Evolutionary conservation across 2,113 vertebrate species (phyloP).

Genomic region (Ellobius talpinus): DNA sequence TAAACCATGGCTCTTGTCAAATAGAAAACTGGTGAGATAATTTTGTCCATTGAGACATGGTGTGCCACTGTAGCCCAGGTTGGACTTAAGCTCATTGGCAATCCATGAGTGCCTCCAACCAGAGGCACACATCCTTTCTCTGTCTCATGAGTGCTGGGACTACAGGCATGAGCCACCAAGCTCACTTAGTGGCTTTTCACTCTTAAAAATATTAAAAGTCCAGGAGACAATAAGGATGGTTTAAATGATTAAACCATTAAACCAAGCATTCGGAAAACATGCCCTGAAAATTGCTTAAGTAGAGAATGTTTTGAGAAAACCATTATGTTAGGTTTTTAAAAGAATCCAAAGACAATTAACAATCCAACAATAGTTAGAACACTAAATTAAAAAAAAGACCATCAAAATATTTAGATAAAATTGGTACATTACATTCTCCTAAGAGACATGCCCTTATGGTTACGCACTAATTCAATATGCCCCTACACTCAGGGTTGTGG

Average conservation of each 20-base stretch:
- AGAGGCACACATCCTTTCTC: neutral
- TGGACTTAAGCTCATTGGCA: neutral
- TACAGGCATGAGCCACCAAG: neutral
- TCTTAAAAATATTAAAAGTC: neutral
- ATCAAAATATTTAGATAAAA: neutral
- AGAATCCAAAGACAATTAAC: neutral
- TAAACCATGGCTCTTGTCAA: neutral
- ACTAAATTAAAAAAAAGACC: neutral
- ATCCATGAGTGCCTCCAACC: neutral
- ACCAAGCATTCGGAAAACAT: neutral
- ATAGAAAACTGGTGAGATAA: constrained; percentile 8
- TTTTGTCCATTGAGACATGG: neutral
- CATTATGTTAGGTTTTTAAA: neutral
- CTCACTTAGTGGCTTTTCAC: neutral
- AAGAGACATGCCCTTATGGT: neutral
- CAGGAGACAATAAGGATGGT: neutral
- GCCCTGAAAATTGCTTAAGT: neutral
- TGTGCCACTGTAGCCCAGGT: neutral
- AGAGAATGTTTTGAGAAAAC: neutral
- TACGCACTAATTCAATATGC: neutral
- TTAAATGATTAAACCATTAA: neutral
- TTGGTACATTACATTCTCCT: neutral
- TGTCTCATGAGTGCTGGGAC: neutral
- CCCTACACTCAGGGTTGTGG: neutral
- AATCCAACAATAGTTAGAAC: neutral